These are phyloP conservation scores for Pandemis corylana DNA, from an alignment of 2,888 invertebrate species.

Conservation along the genomic window DNA sequence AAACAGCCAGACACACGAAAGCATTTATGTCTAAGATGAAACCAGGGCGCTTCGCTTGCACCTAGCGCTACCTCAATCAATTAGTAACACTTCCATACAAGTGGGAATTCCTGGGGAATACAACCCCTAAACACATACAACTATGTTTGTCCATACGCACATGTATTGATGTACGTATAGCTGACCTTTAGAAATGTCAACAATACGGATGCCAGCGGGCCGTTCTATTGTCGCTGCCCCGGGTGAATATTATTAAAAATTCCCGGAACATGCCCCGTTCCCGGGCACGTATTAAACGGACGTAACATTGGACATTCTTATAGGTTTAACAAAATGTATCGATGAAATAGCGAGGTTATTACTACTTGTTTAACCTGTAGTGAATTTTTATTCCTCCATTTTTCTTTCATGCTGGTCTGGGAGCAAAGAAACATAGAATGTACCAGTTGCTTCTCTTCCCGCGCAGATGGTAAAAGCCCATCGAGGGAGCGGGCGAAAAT, in stretches of 20 bases:
- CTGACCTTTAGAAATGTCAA: constrained; percentile 54
- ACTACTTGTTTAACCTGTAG: neutral
- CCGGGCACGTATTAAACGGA: constrained; percentile 40
- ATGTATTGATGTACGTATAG: neutral
- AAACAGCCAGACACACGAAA: no score
- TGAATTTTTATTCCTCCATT: no score
- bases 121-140: no score
- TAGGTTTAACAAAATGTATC: neutral
- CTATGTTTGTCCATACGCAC: no score
- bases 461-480: no score
- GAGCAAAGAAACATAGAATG: no score
- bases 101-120: neutral
- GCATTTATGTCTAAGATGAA: no score
- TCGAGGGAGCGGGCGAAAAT: no score
- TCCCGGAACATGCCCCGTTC: constrained; percentile 55
- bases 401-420: no score
- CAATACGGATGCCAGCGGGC: constrained; percentile 65
- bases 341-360: neutral
- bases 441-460: no score
- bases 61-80: no score
- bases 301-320: constrained; percentile 28
- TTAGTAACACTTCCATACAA: neutral
- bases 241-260: constrained; percentile 71
- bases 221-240: constrained; percentile 60
- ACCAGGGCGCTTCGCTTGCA: no score